Percentiles rank a stretch among this genome's conserved stretches.
Evolutionary conservation across 2,797 vertebrate genomes (phyloP).

Genomic region (Antrozous pallidus): DNA sequence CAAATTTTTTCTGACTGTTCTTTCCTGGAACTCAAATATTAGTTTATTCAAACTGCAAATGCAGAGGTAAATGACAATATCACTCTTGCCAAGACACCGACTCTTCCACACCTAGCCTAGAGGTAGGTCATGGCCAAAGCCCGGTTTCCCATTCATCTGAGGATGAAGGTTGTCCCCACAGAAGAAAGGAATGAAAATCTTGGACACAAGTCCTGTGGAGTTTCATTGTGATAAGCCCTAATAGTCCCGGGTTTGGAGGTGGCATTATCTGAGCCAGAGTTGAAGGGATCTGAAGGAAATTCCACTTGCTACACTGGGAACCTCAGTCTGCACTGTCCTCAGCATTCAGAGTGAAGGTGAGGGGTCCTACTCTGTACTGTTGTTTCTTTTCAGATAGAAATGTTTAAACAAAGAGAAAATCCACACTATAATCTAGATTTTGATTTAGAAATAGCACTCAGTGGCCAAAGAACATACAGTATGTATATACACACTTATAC

Average conservation of each 20-base stretch:
- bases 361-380: too few relatives aligned
- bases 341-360: background rate
- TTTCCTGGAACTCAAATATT: background rate
- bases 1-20: background rate
- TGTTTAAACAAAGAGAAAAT: background rate
- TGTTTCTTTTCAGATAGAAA: background rate
- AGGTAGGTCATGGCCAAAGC: background rate
- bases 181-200: background rate
- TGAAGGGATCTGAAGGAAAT: background rate
- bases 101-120: background rate
- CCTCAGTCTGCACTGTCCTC: background rate
- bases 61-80: background rate
- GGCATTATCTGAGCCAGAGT: background rate
- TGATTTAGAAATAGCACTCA: background rate
- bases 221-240: background rate
- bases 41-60: background rate
- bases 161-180: background rate
- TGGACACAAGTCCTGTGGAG: background rate
- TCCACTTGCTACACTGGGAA: background rate
- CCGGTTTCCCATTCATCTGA: background rate
- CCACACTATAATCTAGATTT: background rate
- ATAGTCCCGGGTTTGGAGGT: background rate
- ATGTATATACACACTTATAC: background rate
- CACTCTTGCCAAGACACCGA: background rate
- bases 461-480: background rate